Conservation (phyloP, 2,888 invertebrate genomes). For the Notodonta ziczac region DNA sequence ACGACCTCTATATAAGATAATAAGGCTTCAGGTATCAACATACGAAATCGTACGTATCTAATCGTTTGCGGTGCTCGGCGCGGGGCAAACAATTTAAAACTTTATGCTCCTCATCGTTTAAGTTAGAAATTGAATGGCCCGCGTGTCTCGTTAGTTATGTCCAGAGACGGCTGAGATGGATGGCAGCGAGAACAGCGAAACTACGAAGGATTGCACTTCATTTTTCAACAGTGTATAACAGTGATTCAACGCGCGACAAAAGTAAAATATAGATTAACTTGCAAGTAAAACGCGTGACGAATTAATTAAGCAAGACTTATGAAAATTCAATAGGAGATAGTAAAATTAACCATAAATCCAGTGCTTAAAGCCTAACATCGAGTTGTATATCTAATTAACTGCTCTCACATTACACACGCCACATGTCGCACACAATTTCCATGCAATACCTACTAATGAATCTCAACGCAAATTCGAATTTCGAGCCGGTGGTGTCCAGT, state of each 20-base stretch:
- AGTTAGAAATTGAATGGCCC: constrained; percentile 45
- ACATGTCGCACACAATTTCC: constrained; percentile 37
- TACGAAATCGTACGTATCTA: constrained; percentile 51
- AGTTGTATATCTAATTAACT: background rate
- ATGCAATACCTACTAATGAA: constrained; percentile 51
- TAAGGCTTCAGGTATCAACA: constrained; percentile 57
- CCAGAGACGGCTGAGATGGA: constrained; percentile 51
- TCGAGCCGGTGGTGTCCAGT: constrained; percentile 51
- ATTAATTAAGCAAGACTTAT: no score
- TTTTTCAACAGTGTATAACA: constrained; percentile 44
- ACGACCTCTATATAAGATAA: constrained; percentile 53
- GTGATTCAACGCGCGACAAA: constrained; percentile 32
- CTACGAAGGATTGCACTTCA: constrained; percentile 48
- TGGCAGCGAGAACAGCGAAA: constrained; percentile 28
- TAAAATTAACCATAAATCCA: no score
- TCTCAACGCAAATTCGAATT: constrained; percentile 52
- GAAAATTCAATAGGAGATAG: no score
- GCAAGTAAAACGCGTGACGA: background rate
- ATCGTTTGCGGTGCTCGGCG: constrained; percentile 44
- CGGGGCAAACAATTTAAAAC: constrained; percentile 40
- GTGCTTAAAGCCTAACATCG: no score
- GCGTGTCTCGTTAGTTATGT: constrained; percentile 47
- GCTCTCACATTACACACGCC: constrained; percentile 29
- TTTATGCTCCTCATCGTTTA: constrained; percentile 47
- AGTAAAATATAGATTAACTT: background rate